Base-by-base conservation (phyloP, 2,113 vertebrate species). In the Ictidomys tridecemlineatus region DNA sequence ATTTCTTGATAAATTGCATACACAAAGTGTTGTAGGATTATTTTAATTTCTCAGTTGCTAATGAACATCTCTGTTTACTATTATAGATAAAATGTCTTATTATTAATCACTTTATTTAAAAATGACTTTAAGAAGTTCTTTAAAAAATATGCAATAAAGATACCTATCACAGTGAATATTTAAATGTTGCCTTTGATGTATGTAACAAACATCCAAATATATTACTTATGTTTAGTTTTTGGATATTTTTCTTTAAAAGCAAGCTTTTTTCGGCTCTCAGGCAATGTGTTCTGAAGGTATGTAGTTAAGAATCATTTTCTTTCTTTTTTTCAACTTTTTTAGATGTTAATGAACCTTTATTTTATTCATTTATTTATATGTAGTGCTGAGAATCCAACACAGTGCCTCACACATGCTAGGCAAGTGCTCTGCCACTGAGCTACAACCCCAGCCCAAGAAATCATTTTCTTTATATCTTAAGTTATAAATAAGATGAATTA, bases 1-100 rank as follows among this genome's bases (percentile, higher is more conserved):
- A 1, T 98, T 97, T 98, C 92, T 94, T 98, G 98, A 98, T 98
- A 96, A 99, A 98, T 98, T 98, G 96, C 97, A 97, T 90, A 98
- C 87, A 97, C 92, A 97, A 97, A 98, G 85, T 98, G 94, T 39
- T 98, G 85, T 91, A 97, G 95, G 34, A 89, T 98, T 98, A 96
- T 98, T 98, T 98, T 98, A 96, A 97, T 98, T 98, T 98, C 97
- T 94, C 58, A 95, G 98, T 97, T 97, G 94, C 97, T 98, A 98
- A 98, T 98, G 98, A 98, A 97, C 98, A 93, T 98, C 96, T 98
- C 97, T 87, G 87, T 98, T 98, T 98, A 98, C 95, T 85, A 97
- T 98, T 98, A 98, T 96, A 96, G 73, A 95, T 96, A 97, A 63
- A 98, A 53, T 96, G 86, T 84, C 87, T 97, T 98, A 97, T 98